Base-by-base conservation (phyloP, 2,888 invertebrate species). In the Allophyes oxyacanthae region DNA sequence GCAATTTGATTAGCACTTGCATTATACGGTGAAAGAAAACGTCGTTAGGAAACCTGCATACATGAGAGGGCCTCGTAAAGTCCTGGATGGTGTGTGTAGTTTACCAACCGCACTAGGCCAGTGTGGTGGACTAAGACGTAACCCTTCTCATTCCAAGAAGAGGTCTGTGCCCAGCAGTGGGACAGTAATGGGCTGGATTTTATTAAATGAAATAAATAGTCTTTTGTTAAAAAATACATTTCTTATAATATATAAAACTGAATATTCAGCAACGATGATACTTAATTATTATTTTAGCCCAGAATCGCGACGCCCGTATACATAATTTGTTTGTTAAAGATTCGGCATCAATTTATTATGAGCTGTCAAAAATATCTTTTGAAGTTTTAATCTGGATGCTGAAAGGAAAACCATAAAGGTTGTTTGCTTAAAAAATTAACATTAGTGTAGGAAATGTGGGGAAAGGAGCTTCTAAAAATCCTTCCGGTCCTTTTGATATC, bases 401-500 rank as follows among this genome's bases (percentile, higher is more conserved):
- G 56, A 66, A 63, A 66, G 56, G 51, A 58, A 61, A 61, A 60
- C 49, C 51, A 72, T 75, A 72, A 74, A 65, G 53, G 45, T 50
- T 83, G 81, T 87, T 88, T 85, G 77, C 79, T 74, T 78, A 78
- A 82, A 81, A 81, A 81, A 75, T 79, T 77, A 81, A 81, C 71
- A 68, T 76, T 75, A 51, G 69, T 55, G 55, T 74, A 73, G 73
- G 72, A 80, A 75, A 67, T 67, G 68, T 14, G 66, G 62, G 68
- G 75, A 77, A 79, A 64, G 60, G 53, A 77, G 72, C 75, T 75
- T 28, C 28, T 28, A 73, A 81, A 84, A 88, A 88, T 89, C 87
- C 90, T 91, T 92, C 91, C 92, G 91, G 91, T 83, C 71, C 87
- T 87, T 90, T 89, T 86, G 81, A 84, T 79, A 85, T 78, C 61